Evolutionary conservation across 2,888 invertebrate genomes (phyloP).

Genomic region (Catocala sponsa): DNA sequence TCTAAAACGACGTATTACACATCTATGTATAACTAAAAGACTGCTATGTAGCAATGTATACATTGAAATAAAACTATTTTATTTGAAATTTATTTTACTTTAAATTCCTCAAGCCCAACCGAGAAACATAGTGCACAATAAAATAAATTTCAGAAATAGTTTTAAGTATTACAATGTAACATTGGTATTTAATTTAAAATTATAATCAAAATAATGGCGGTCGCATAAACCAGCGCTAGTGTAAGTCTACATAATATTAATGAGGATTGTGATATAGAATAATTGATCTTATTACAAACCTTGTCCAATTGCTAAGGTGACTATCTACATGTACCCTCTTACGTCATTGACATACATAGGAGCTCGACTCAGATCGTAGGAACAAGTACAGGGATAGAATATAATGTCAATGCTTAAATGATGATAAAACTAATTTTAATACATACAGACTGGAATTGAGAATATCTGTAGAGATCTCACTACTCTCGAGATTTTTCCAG

Average conservation of each 20-base stretch:
- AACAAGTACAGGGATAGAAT: conserved; percentile 43
- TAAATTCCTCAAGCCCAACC: no score
- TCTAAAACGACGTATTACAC: not conserved
- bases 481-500: no score
- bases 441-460: conserved; percentile 13
- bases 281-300: conserved; percentile 67
- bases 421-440: conserved; percentile 3
- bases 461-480: not conserved
- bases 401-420: conserved; percentile 21
- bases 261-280: conserved; percentile 80
- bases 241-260: conserved; percentile 63
- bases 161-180: conserved; percentile 10
- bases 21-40: conserved; percentile 1
- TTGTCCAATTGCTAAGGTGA: conserved; percentile 39
- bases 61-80: conserved; percentile 17
- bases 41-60: not conserved
- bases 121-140: not conserved
- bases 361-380: conserved; percentile 21
- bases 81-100: conserved; percentile 6
- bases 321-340: conserved; percentile 25
- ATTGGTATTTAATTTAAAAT: conserved; percentile 19
- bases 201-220: conserved; percentile 54
- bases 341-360: conserved; percentile 2
- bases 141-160: conserved; percentile 2
- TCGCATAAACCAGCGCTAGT: conserved; percentile 60